Conservation (phyloP, 2,113 vertebrate genomes). For the Actenoides hombroni region DNA sequence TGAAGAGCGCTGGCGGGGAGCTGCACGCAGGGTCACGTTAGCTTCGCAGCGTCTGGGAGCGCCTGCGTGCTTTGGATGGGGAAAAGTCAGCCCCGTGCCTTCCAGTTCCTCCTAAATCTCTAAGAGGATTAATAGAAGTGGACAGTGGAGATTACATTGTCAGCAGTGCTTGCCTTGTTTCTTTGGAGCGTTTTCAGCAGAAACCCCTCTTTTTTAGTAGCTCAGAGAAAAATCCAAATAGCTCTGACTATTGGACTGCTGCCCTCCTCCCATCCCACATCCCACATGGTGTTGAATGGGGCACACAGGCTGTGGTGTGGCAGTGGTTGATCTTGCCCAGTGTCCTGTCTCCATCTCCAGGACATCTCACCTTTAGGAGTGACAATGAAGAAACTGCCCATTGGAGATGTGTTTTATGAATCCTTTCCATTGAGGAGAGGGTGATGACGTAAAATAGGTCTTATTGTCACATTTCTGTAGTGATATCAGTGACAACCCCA, state of each 20-base stretch:
- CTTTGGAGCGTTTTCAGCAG: neutral
- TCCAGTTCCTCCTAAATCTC: neutral
- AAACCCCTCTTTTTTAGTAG: neutral
- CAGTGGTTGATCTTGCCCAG: neutral
- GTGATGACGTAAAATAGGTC: neutral
- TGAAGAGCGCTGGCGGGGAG: rapidly evolving
- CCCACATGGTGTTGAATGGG: neutral
- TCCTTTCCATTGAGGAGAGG: neutral
- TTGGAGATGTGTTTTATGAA: neutral
- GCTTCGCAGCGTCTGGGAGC: neutral
- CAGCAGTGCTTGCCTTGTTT: neutral
- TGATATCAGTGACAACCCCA: neutral
- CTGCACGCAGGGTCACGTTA: rapidly evolving
- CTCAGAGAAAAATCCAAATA: neutral
- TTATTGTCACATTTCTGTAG: neutral
- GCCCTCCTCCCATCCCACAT: neutral
- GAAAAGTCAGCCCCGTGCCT: neutral
- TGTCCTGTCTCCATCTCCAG: neutral
- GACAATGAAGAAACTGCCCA: neutral
- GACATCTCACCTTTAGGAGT: too few species aligned
- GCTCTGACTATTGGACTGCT: rapidly evolving
- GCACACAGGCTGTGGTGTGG: neutral
- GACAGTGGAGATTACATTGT: neutral
- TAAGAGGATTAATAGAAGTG: neutral
- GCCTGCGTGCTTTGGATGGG: rapidly evolving